phyloP scores from a whole-genome alignment of 1,140 invertebrate species.

The Drosophila yakuba region DNA sequence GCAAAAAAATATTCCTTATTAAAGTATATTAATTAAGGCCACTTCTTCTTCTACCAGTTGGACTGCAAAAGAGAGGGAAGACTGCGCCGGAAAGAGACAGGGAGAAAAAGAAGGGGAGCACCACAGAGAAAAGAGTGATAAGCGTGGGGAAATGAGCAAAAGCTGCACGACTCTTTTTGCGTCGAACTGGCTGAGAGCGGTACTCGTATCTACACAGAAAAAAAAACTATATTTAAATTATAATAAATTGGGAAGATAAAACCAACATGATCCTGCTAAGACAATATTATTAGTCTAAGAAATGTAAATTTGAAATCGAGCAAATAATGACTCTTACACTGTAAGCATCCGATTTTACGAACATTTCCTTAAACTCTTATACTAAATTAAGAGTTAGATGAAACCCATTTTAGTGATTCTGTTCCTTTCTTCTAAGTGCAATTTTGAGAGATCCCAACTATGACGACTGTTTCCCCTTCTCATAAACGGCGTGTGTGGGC shows the following conservation, averaged over 20 bases:
- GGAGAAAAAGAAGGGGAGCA: neutral
- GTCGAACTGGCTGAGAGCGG: slow-evolving; percentile 58
- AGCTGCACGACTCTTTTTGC: slow-evolving; percentile 69
- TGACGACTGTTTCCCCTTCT: slow-evolving; percentile 15
- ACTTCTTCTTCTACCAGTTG: slow-evolving; percentile 23
- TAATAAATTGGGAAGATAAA: neutral
- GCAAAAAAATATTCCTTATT: slow-evolving; percentile 29
- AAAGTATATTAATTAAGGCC: slow-evolving; percentile 49
- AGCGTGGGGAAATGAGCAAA: slow-evolving; percentile 28
- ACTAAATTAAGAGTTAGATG: no score
- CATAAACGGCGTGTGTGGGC: slow-evolving; percentile 19
- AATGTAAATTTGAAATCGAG: no score
- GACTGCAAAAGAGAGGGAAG: slow-evolving; percentile 9
- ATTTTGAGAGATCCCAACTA: slow-evolving; percentile 13
- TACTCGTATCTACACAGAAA: slow-evolving; percentile 3
- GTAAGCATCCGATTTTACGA: no score
- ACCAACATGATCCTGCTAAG: neutral
- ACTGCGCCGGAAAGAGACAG: neutral
- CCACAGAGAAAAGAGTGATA: slow-evolving; percentile 41
- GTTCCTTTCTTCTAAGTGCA: slow-evolving; percentile 1
- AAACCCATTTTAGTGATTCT: no score
- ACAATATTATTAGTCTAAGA: neutral
- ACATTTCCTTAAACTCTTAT: no score
- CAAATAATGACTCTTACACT: no score
- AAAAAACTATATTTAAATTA: slow-evolving; percentile 9